These are phyloP conservation scores for Albula glossodonta DNA, from an alignment of 2,113 vertebrate species.

Conservation along the genomic window DNA sequence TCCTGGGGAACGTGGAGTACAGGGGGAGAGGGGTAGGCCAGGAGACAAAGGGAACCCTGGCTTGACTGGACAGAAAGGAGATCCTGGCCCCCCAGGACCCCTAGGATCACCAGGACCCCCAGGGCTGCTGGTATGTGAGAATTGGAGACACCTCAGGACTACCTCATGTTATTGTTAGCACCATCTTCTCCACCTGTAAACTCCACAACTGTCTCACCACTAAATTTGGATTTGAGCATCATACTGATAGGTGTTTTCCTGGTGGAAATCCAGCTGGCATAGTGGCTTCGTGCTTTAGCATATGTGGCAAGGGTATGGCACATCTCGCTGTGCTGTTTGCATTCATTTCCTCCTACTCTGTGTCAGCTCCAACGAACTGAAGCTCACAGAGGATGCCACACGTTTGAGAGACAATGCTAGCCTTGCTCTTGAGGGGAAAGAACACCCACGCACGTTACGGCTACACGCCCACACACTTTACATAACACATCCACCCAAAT, in stretches of 20 bases:
- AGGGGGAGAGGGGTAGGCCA: conserved; percentile 76
- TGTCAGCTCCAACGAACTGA: conserved; percentile 41
- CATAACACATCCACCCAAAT: background rate
- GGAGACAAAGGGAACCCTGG: conserved; percentile 75
- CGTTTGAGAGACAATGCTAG: too few species aligned
- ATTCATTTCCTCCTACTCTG: conserved; percentile 52
- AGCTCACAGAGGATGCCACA: conserved; percentile 51
- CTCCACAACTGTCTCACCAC: background rate
- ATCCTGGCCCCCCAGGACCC: conserved; percentile 72
- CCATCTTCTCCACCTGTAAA: background rate
- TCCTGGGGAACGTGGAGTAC: conserved; percentile 85
- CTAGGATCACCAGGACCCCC: conserved; percentile 76
- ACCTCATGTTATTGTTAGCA: too few species aligned
- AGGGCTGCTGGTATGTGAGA: conserved; percentile 71
- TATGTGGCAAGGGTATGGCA: conserved; percentile 54
- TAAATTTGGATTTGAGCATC: background rate
- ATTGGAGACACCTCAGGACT: background rate
- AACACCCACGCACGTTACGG: background rate
- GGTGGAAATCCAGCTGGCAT: conserved; percentile 22
- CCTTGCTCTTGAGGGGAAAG: background rate
- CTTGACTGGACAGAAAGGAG: conserved; percentile 76
- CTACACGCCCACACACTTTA: background rate
- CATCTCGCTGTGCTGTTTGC: conserved; percentile 49
- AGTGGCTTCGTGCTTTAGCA: conserved; percentile 34
- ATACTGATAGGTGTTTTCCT: too few species aligned